phyloP scores from a whole-genome alignment of 1,140 invertebrate species.

The Penaeus chinensis region DNA sequence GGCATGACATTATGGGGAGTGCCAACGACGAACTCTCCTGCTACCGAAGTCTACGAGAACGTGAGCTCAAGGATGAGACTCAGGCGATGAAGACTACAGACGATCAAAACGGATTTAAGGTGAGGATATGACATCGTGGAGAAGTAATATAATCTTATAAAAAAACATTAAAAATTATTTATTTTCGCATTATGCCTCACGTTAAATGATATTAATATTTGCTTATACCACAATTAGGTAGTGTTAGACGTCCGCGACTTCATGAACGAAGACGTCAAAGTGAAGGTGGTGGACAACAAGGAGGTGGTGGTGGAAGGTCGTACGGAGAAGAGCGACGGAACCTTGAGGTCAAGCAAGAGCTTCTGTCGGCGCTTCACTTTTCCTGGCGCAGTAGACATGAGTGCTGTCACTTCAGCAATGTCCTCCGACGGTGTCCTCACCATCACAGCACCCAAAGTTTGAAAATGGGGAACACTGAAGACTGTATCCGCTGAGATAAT shows the following conservation, averaged over 20 bases:
- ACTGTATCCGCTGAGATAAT: too few species aligned
- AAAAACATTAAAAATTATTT: not conserved
- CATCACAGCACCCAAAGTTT: constrained; percentile 38
- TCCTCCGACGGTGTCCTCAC: constrained; percentile 57
- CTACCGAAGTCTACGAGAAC: constrained; percentile 43
- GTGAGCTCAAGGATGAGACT: constrained; percentile 47
- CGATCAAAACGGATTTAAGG: constrained; percentile 45
- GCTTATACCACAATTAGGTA: not conserved
- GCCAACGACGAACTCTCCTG: not conserved
- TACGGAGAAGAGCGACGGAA: constrained; percentile 24
- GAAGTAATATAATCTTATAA: not conserved
- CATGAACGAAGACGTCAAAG: constrained; percentile 26
- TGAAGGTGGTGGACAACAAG: constrained; percentile 44
- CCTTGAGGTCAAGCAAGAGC: constrained; percentile 16
- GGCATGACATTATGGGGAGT: not conserved
- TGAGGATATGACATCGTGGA: not conserved
- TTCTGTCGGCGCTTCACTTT: constrained; percentile 43
- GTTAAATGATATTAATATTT: too few species aligned
- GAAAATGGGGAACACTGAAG: too few species aligned
- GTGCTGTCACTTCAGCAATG: constrained; percentile 50
- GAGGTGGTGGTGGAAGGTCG: constrained; percentile 48
- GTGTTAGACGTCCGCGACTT: constrained; percentile 44
- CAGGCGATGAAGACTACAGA: constrained; percentile 49
- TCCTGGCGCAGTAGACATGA: constrained; percentile 5
- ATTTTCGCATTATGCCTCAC: not conserved